phyloP scores from a whole-genome alignment of 2,113 vertebrate genomes.

The Tinamus guttatus region DNA sequence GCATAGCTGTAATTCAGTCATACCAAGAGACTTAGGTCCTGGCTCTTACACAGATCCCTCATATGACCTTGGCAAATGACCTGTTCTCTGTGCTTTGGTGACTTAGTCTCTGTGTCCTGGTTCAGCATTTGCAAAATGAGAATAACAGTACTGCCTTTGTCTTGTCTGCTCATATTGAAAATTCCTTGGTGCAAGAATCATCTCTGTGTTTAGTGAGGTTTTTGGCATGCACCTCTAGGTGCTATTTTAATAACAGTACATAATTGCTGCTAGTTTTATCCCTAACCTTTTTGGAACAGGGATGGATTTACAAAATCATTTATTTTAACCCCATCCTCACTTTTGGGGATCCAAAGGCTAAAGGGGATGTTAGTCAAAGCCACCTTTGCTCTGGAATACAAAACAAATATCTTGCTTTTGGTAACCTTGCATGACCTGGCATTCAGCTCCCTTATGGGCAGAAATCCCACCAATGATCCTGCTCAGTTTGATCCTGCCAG shows the following conservation, averaged over 20 bases:
- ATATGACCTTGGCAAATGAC: conserved; percentile 26
- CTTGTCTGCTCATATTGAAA: conserved; percentile 54
- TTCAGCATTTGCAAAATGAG: conserved; percentile 34
- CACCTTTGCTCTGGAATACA: neutral
- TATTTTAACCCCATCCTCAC: conserved; percentile 37
- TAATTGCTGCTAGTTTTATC: conserved; percentile 50
- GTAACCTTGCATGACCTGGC: neutral
- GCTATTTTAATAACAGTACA: conserved; percentile 52
- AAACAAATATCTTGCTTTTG: neutral
- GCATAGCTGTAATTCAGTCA: neutral
- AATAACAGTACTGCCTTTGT: conserved; percentile 60
- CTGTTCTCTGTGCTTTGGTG: neutral
- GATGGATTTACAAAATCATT: neutral
- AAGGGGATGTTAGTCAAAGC: neutral
- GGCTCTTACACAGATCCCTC: conserved; percentile 5
- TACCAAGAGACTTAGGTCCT: neutral
- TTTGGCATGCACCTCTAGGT: conserved; percentile 28
- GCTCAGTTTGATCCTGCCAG: neutral
- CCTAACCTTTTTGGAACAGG: neutral
- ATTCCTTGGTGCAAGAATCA: conserved; percentile 41
- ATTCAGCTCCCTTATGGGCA: neutral
- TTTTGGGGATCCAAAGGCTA: neutral
- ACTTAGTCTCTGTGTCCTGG: conserved; percentile 8
- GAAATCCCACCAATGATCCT: conserved; percentile 2
- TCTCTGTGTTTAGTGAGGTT: conserved; percentile 3